Evolutionary conservation across 2,113 vertebrate species (phyloP).

Genomic region (Thomomys bottae): DNA sequence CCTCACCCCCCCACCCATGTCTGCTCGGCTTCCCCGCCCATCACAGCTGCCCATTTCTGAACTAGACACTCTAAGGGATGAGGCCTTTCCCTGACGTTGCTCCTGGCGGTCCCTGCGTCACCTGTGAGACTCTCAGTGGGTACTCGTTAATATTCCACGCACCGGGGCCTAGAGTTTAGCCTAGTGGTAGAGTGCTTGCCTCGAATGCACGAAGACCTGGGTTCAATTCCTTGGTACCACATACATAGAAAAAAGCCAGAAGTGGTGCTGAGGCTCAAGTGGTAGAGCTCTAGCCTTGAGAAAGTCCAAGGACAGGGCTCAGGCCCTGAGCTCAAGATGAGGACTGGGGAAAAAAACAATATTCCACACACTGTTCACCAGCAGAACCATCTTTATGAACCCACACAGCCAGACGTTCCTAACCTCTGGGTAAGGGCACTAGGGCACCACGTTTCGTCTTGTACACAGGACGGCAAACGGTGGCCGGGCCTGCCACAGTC

Average conservation of each 20-base stretch:
- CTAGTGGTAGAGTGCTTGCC: no score
- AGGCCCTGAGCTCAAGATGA: no score
- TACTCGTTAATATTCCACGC: not conserved
- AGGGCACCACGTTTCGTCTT: not conserved
- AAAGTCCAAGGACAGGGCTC: no score
- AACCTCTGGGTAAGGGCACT: not conserved
- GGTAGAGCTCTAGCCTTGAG: no score
- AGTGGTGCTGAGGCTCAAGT: no score
- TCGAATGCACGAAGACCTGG: no score
- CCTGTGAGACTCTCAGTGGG: rapidly evolving
- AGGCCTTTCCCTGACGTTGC: not conserved
- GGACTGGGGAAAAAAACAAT: no score
- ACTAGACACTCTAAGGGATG: not conserved
- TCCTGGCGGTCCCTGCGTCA: not conserved
- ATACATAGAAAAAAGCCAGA: no score
- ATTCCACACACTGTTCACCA: not conserved
- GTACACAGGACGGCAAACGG: not conserved
- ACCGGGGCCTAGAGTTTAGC: no score
- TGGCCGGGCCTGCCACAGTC: no score
- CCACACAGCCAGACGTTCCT: not conserved
- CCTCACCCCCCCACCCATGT: not conserved
- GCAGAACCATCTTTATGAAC: not conserved
- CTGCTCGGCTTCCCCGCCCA: not conserved
- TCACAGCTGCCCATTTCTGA: not conserved
- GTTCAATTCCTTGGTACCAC: no score